Evolutionary conservation across 2,113 vertebrate genomes (phyloP).

Genomic region (Ctenodactylus gundi): DNA sequence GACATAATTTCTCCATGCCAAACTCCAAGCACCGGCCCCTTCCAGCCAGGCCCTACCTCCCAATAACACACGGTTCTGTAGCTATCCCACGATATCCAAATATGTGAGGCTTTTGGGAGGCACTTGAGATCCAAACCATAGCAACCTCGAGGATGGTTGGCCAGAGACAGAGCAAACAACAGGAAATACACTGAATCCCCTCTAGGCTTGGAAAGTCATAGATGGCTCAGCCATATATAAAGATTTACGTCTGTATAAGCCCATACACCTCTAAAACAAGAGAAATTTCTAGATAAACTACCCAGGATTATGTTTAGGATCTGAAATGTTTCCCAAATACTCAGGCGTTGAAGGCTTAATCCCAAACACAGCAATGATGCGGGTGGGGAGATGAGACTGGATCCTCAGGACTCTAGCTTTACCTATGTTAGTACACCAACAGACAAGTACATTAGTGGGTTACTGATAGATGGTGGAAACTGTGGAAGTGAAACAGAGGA

Average conservation of each 20-base stretch:
- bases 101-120: too few species aligned
- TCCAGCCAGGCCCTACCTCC: too few species aligned
- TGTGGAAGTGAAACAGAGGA: background rate
- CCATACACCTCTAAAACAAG: background rate
- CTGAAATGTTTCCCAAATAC: background rate
- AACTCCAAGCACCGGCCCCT: too few species aligned
- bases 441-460: background rate
- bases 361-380: background rate
- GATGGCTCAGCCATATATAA: background rate
- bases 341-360: background rate
- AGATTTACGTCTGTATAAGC: background rate
- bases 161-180: background rate
- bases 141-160: too few species aligned
- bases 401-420: background rate
- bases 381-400: background rate
- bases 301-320: background rate
- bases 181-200: background rate
- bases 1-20: too few species aligned
- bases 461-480: background rate
- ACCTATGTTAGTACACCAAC: background rate
- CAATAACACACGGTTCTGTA: too few species aligned
- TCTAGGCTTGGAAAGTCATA: background rate
- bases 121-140: too few species aligned
- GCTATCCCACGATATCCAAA: too few species aligned
- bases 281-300: conserved; percentile 8